Evolutionary conservation across 2,888 invertebrate genomes (phyloP).

Genomic region (Pheosia tremula): DNA sequence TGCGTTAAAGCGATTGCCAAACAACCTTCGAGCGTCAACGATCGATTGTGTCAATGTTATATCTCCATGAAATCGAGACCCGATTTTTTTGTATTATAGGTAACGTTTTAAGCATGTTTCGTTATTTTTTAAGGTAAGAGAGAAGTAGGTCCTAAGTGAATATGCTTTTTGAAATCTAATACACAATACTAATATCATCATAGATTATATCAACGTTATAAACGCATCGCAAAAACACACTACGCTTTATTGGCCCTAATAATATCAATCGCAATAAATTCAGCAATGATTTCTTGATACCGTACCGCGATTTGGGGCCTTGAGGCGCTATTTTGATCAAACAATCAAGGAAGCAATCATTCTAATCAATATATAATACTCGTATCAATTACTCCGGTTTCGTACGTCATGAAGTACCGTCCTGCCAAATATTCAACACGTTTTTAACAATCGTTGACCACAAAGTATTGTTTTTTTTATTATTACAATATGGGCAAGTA

Average conservation of each 20-base stretch:
- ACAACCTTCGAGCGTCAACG: conserved; percentile 24
- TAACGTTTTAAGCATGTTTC: neutral
- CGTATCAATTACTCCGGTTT: conserved; percentile 27
- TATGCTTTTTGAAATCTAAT: neutral
- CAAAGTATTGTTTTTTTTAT: no score
- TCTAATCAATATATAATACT: conserved; percentile 10
- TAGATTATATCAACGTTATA: neutral
- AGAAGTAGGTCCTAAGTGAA: neutral
- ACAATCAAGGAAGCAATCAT: conserved; percentile 12
- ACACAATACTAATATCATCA: no score
- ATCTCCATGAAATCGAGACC: conserved; percentile 32
- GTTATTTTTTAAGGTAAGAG: neutral
- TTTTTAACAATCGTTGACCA: conserved; percentile 41
- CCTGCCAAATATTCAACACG: conserved; percentile 54
- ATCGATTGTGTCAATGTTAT: conserved; percentile 40
- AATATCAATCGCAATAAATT: conserved; percentile 3
- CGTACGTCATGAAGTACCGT: conserved; percentile 21
- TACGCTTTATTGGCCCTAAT: neutral
- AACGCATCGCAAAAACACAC: neutral
- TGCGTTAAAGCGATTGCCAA: conserved; percentile 18
- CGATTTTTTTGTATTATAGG: conserved; percentile 9
- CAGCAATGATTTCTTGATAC: conserved; percentile 1
- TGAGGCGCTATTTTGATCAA: conserved; percentile 5
- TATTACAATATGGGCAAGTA: no score
- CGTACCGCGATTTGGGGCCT: neutral